Base-by-base conservation (phyloP, 2,888 invertebrate species). In the Agonopterix subpropinquella region DNA sequence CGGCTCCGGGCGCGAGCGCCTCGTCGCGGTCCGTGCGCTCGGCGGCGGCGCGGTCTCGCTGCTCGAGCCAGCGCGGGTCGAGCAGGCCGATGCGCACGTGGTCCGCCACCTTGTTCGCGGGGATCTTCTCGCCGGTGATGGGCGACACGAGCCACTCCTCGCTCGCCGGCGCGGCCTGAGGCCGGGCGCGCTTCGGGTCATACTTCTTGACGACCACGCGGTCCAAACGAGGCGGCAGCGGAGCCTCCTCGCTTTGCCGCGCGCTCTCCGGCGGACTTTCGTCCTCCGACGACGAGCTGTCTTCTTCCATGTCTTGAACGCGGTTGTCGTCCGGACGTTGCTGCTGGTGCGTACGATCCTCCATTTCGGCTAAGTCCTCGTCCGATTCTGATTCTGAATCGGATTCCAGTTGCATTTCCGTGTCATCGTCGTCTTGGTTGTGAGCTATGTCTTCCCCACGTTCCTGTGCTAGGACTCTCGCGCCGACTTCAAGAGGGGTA, bases 41-140 rank as follows among this genome's bases (percentile, higher is more conserved):
- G 43, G 95, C 93, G n/a, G 96, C 92, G 59, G 96, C 95, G 58
- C 98, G 94, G 77, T 99, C 98, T 10, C 98, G 91, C 76, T 98
- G 98, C 79, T 99, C 98, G 53, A 98, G 94, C 98, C 98, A 99
- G 65, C 98, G 93, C 11, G 98, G 98, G 91, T 99, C 98, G 61
- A 99, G 82, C 61, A 99, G 85, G 11, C 98, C 98, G 78, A 98
- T 98, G 60, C 98, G 94, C 93, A 99, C 97, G 83, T 99, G 99
- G 67, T 99, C 98, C 52, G 97, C 97, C 52, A 99, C 95, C 83
- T 99, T 98, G 70, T 95, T 96, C 0, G 98, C 98, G 0, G 98
- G 98, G 65, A 99, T 98, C 76, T 95, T 94, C 79, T 99, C 99
- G 41, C 98, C 98, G 0, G 99, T 99, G 70, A 99, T 96, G 0